Evolutionary conservation across 2,888 invertebrate genomes (phyloP).

Genomic region (Hyppa rectilinea): DNA sequence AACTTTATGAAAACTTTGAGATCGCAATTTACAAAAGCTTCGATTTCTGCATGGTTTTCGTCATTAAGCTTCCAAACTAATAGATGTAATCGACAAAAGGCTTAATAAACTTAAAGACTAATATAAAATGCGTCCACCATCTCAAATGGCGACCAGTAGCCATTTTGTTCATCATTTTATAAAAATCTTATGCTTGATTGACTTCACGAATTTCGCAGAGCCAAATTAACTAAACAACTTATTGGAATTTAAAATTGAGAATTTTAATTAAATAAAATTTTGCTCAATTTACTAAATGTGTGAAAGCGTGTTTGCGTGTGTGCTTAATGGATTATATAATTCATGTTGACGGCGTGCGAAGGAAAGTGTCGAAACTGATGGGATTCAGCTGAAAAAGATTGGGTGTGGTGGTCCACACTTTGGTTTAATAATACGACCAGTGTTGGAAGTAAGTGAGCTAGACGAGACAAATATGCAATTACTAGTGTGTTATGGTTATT

Average conservation of each 20-base stretch:
- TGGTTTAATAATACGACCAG: neutral
- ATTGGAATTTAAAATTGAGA: conserved; percentile 64
- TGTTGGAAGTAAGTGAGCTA: conserved; percentile 22
- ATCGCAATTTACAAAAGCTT: conserved; percentile 54
- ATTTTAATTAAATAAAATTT: conserved; percentile 60
- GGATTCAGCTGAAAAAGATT: neutral
- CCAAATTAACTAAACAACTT: conserved; percentile 60
- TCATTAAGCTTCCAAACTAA: conserved; percentile 44
- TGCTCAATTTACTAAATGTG: conserved; percentile 64
- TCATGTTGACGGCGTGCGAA: conserved; percentile 25
- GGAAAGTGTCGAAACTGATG: conserved; percentile 7
- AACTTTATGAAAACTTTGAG: conserved; percentile 37
- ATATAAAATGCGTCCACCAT: conserved; percentile 59
- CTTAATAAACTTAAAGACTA: conserved; percentile 60
- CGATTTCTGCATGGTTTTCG: conserved; percentile 52
- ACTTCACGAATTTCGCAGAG: conserved; percentile 60
- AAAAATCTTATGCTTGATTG: conserved; percentile 50
- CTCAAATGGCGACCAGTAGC: conserved; percentile 39
- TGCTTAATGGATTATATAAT: conserved; percentile 58
- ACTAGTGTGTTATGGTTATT: conserved; percentile 42
- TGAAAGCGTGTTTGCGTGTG: conserved; percentile 60
- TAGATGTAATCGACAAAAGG: conserved; percentile 55
- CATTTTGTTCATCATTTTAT: conserved; percentile 46
- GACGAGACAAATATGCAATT: conserved; percentile 40
- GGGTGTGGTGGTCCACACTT: neutral